Evolutionary conservation across 2,113 vertebrate genomes (phyloP).

Genomic region (human): GRCh38 chr1:217356001-217356500

Average conservation of each 20-base stretch:
- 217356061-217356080: neutral
- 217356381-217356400: neutral
- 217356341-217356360: neutral
- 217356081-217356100: neutral
- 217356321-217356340: conserved; percentile 7
- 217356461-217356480: neutral
- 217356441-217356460: neutral
- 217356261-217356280: neutral
- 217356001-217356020: neutral
- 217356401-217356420: neutral
- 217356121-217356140: neutral
- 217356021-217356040: neutral
- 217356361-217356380: neutral
- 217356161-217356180: neutral
- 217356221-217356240: neutral
- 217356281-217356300: conserved; percentile 1
- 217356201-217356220: neutral
- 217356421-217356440: neutral
- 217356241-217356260: neutral
- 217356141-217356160: neutral
- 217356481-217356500: neutral
- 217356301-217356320: neutral
- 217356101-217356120: neutral
- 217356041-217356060: neutral
- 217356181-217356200: neutral